These are phyloP conservation scores for Boloria euphrosyne DNA, from an alignment of 2,888 invertebrate genomes.

Conservation along the genomic window DNA sequence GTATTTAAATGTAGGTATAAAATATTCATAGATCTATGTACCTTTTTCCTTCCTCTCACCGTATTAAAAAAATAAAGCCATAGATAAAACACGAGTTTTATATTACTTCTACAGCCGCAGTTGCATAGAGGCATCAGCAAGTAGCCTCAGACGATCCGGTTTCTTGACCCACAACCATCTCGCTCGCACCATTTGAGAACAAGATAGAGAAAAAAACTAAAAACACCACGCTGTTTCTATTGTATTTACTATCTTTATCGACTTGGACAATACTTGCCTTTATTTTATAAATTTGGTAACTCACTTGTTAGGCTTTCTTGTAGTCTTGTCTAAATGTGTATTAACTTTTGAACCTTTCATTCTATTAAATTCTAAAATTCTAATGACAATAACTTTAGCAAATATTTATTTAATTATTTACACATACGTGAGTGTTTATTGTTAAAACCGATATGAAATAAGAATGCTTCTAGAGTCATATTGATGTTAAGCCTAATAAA, in stretches of 20 bases:
- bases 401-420: neutral
- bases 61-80: neutral
- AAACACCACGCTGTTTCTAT: constrained; percentile 17
- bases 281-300: constrained; percentile 17
- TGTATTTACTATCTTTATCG: constrained; percentile 24
- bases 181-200: constrained; percentile 29
- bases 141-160: constrained; percentile 34
- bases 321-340: neutral
- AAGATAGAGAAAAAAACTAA: constrained; percentile 22
- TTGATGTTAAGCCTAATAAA: no score
- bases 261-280: constrained; percentile 11
- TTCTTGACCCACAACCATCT: constrained; percentile 37
- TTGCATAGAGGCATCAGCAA: constrained; percentile 29
- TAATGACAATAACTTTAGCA: neutral
- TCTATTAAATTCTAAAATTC: neutral
- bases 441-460: no score
- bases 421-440: no score
- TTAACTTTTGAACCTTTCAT: neutral
- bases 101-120: constrained; percentile 13
- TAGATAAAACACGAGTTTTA: constrained; percentile 1
- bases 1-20: no score
- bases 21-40: no score
- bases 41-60: no score
- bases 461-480: no score
- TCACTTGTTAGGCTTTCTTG: neutral